A percentile compares a stretch with the other conserved stretches of the same genome.
Evolutionary conservation across 2,888 invertebrate species (phyloP).

Genomic region (Polydrusus tereticollis): DNA sequence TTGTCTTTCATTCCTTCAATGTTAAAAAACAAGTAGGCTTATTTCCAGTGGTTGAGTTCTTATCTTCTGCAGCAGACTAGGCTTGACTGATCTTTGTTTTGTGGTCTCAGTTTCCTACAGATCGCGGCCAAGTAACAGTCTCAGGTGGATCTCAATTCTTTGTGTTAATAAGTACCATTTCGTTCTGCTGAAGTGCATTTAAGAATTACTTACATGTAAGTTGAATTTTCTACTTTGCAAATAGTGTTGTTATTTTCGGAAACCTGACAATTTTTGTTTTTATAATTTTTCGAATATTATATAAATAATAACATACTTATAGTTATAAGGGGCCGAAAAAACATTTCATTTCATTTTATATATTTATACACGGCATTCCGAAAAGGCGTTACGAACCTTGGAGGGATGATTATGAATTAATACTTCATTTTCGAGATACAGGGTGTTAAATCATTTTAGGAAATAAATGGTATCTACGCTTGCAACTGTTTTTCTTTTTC

Average conservation of each 20-base stretch:
- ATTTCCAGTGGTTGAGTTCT: conserved; percentile 28
- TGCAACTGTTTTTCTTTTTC: no score
- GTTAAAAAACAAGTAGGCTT: conserved; percentile 25
- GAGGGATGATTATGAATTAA: no score
- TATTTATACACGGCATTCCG: no score
- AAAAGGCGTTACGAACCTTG: no score
- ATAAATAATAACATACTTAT: no score
- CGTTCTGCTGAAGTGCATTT: conserved; percentile 12
- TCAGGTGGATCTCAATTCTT: conserved; percentile 20
- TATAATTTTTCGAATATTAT: no score
- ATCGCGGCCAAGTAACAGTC: conserved; percentile 16
- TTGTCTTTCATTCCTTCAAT: conserved; percentile 20
- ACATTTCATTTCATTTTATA: no score
- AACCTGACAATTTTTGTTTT: background rate
- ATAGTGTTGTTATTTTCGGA: background rate
- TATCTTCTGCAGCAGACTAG: conserved; percentile 21
- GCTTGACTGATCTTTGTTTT: conserved; percentile 33
- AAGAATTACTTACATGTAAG: conserved; percentile 7
- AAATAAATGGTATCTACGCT: no score
- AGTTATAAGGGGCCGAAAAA: no score
- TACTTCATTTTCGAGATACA: no score
- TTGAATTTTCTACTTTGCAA: background rate
- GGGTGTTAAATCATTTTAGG: no score
- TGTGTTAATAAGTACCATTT: conserved; percentile 1
- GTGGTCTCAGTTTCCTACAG: conserved; percentile 33